Conservation (phyloP, 2,113 vertebrate genomes). For the Symphodus melops region DNA sequence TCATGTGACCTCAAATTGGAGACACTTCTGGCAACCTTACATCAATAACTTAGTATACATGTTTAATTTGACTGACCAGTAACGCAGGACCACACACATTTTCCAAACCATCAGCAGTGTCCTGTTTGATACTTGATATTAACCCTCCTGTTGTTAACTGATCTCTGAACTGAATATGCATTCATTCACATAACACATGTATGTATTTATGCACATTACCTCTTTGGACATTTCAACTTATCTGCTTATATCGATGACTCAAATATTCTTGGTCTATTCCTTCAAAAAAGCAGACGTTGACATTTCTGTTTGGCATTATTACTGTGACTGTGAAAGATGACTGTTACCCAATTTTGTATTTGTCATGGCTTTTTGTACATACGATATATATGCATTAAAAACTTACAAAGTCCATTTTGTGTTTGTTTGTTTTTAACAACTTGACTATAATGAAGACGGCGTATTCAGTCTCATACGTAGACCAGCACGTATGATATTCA, state of each 20-base stretch:
- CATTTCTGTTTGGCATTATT: conserved; percentile 11
- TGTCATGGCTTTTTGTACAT: conserved; percentile 51
- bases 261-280: conserved; percentile 29
- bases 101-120: conserved; percentile 14
- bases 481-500: no score
- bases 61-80: conserved; percentile 28
- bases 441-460: not conserved
- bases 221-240: conserved; percentile 12
- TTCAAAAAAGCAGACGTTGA: conserved; percentile 14
- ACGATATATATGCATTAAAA: conserved; percentile 29
- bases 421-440: not conserved
- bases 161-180: conserved; percentile 50
- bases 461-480: no score
- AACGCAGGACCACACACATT: conserved; percentile 52
- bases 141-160: not conserved
- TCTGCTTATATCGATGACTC: not conserved
- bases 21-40: not conserved
- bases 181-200: conserved; percentile 37
- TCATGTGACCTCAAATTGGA: not conserved
- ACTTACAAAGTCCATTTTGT: not conserved
- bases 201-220: conserved; percentile 36
- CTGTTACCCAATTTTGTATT: conserved; percentile 40
- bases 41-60: not conserved
- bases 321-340: conserved; percentile 29
- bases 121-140: conserved; percentile 42